Conservation (phyloP, 2,888 invertebrate genomes). For the Meteorus colon region DNA sequence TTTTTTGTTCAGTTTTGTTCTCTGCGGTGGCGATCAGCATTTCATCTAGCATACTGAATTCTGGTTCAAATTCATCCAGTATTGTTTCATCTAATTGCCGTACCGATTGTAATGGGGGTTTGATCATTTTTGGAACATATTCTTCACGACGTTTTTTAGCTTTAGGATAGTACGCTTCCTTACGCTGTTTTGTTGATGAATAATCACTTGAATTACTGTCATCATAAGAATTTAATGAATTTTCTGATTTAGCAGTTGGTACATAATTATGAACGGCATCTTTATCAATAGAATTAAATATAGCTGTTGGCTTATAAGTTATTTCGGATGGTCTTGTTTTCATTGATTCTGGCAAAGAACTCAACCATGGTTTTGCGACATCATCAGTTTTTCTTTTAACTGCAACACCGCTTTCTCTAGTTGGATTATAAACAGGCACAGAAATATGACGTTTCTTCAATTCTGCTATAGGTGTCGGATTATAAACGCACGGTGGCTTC, state of each 20-base stretch:
- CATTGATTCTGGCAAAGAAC: constrained; percentile 55
- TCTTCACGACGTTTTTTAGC: constrained; percentile 69
- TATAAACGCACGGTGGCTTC: constrained; percentile 73
- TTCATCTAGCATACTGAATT: constrained; percentile 73
- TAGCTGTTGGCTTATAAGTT: constrained; percentile 68
- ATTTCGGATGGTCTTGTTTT: constrained; percentile 56
- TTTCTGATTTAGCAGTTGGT: constrained; percentile 63
- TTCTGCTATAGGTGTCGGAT: constrained; percentile 81
- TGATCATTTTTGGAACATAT: constrained; percentile 70
- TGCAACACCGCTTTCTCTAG: constrained; percentile 65
- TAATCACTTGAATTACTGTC: constrained; percentile 64
- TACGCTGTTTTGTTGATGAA: constrained; percentile 56
- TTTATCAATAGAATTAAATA: constrained; percentile 53
- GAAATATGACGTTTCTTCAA: constrained; percentile 73
- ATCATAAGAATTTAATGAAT: constrained; percentile 60
- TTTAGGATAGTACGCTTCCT: constrained; percentile 67
- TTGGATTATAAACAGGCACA: constrained; percentile 67
- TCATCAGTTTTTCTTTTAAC: constrained; percentile 68
- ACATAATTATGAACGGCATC: constrained; percentile 61
- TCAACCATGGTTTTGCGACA: constrained; percentile 61
- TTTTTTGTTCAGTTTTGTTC: constrained; percentile 34
- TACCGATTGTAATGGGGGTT: constrained; percentile 63
- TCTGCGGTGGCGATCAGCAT: constrained; percentile 61
- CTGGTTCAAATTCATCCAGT: constrained; percentile 69
- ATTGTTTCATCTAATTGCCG: constrained; percentile 62